These are phyloP conservation scores for Sitobion miscanthi DNA, from an alignment of 1,140 invertebrate species.

Conservation along the genomic window DNA sequence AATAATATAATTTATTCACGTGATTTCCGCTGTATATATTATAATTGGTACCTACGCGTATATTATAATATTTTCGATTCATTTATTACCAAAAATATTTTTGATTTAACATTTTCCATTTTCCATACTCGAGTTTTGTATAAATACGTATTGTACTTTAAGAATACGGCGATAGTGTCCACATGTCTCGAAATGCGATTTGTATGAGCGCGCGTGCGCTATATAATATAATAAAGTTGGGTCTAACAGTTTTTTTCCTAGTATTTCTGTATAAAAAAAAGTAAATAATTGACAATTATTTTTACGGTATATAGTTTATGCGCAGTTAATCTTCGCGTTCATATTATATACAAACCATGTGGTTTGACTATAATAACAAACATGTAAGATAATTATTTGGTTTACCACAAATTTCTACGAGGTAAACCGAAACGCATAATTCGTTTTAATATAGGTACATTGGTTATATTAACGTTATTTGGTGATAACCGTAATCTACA, in stretches of 20 bases:
- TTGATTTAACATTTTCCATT: background rate
- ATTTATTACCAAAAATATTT: background rate
- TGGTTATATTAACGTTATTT: background rate
- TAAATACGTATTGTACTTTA: background rate
- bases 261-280: background rate
- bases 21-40: background rate
- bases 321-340: background rate
- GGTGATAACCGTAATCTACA: background rate
- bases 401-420: conserved; percentile 1
- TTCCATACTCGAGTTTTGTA: background rate
- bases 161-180: background rate
- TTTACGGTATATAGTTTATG: background rate
- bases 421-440: background rate
- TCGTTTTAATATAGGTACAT: background rate
- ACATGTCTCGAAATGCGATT: background rate
- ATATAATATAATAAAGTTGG: conserved; percentile 2
- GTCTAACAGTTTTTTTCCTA: background rate
- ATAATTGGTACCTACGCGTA: background rate
- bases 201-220: background rate
- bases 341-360: background rate
- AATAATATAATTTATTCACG: background rate
- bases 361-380: background rate
- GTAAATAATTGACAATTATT: conserved; percentile 7
- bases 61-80: background rate
- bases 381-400: background rate